phyloP scores from a whole-genome alignment of 1,140 invertebrate genomes.

The Dendrolimus punctatus region DNA sequence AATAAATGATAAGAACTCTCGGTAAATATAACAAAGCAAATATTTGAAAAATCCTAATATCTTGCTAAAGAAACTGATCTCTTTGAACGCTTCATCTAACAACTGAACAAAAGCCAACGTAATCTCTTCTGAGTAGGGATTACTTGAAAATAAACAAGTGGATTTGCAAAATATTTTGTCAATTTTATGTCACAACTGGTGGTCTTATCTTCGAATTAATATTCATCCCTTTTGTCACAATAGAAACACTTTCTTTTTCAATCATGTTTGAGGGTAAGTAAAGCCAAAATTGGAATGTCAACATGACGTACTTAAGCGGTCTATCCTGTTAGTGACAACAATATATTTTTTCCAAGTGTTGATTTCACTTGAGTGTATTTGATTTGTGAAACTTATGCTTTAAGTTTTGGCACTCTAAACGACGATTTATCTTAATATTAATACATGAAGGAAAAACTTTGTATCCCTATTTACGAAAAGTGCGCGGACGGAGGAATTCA shows the following conservation, averaged over 20 bases:
- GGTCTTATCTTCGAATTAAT: constrained; percentile 33
- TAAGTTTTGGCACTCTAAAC: too few relatives aligned
- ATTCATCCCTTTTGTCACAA: constrained; percentile 21
- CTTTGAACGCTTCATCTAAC: too few relatives aligned
- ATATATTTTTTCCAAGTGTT: constrained; percentile 28
- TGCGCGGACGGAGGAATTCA: too few relatives aligned
- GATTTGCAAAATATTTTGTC: constrained; percentile 62
- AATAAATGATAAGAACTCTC: too few relatives aligned
- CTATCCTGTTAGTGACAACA: constrained; percentile 30
- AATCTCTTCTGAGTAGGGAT: constrained; percentile 26
- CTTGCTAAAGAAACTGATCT: too few relatives aligned
- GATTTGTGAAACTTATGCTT: neutral
- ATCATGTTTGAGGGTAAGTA: constrained; percentile 27
- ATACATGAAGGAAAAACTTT: too few relatives aligned
- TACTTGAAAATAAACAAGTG: constrained; percentile 39
- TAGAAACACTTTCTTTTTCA: constrained; percentile 32
- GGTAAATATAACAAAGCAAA: too few relatives aligned
- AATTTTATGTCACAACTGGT: constrained; percentile 51
- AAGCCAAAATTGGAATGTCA: constrained; percentile 53
- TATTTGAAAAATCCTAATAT: too few relatives aligned
- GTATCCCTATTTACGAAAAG: too few relatives aligned
- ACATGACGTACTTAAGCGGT: constrained; percentile 35
- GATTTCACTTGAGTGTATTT: constrained; percentile 42
- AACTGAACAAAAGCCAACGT: constrained; percentile 14
- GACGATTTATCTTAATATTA: too few relatives aligned